Percentiles rank a stretch among this genome's conserved stretches.
phyloP scores from a whole-genome alignment of 2,888 invertebrate genomes.

The Cryptocephalus primarius region DNA sequence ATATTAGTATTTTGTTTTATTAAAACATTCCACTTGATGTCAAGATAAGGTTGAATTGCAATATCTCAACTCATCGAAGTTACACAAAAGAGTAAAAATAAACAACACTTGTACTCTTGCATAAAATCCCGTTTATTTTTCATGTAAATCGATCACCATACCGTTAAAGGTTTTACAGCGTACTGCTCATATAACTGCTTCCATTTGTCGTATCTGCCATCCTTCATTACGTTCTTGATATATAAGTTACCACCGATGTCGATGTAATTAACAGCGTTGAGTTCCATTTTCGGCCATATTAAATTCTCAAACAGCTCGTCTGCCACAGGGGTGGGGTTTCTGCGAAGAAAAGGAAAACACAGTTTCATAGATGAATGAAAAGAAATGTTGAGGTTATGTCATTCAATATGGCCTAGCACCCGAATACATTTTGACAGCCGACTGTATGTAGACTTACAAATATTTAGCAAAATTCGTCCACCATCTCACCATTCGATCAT shows the following conservation, averaged over 20 bases:
- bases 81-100: no score
- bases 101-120: no score
- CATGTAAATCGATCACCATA: not conserved
- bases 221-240: constrained; percentile 14
- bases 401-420: no score
- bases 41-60: no score
- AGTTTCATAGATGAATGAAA: no score
- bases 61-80: no score
- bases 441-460: constrained; percentile 32
- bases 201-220: constrained; percentile 13
- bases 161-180: constrained; percentile 9
- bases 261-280: constrained; percentile 10
- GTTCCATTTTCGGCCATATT: constrained; percentile 16
- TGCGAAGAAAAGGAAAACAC: constrained; percentile 4
- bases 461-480: constrained; percentile 53
- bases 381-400: no score
- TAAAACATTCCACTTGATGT: no score
- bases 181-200: constrained; percentile 13
- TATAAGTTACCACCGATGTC: constrained; percentile 15
- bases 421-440: no score
- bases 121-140: no score
- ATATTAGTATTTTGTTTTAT: no score
- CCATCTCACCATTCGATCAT: constrained; percentile 12
- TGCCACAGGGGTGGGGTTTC: constrained; percentile 29
- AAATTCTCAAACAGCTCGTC: constrained; percentile 14